Conservation (phyloP, 2,113 vertebrate species). For the Clarias magur region DNA sequence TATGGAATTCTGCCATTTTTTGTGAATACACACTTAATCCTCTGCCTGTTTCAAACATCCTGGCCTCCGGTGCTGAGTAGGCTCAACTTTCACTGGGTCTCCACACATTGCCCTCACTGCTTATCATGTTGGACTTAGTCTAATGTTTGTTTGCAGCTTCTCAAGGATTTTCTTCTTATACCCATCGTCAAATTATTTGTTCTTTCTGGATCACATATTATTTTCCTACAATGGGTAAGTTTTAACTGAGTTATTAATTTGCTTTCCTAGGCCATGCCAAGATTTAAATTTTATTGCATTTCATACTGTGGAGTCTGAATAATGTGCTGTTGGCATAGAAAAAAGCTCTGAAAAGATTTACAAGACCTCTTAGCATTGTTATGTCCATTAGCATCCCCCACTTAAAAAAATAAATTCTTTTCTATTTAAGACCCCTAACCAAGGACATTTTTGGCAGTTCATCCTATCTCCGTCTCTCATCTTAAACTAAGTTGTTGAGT, state of each 20-base stretch:
- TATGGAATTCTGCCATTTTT: slow-evolving; percentile 42
- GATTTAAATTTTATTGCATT: neutral
- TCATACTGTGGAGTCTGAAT: slow-evolving; percentile 5
- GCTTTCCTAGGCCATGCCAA: neutral
- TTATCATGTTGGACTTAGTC: slow-evolving; percentile 6
- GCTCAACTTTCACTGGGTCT: slow-evolving; percentile 46
- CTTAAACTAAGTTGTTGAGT: slow-evolving; percentile 13
- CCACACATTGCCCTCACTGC: slow-evolving; percentile 5
- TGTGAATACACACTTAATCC: slow-evolving; percentile 47
- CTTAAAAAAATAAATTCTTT: neutral
- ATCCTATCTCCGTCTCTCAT: neutral
- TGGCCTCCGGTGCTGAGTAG: slow-evolving; percentile 19
- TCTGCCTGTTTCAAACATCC: slow-evolving; percentile 34
- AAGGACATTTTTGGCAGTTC: slow-evolving; percentile 34
- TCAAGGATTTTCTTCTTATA: neutral
- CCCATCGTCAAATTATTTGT: neutral
- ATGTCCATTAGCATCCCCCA: neutral
- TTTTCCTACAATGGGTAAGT: neutral
- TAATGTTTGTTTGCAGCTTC: slow-evolving; percentile 6
- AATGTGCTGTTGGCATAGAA: neutral
- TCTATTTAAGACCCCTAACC: neutral
- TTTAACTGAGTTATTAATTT: neutral
- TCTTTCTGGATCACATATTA: neutral
- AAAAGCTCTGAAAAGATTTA: neutral
- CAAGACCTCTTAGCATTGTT: neutral